Percentiles rank a stretch among this genome's conserved stretches.
Conservation (phyloP, 2,113 vertebrate genomes). For the Chrysochloris asiatica region DNA sequence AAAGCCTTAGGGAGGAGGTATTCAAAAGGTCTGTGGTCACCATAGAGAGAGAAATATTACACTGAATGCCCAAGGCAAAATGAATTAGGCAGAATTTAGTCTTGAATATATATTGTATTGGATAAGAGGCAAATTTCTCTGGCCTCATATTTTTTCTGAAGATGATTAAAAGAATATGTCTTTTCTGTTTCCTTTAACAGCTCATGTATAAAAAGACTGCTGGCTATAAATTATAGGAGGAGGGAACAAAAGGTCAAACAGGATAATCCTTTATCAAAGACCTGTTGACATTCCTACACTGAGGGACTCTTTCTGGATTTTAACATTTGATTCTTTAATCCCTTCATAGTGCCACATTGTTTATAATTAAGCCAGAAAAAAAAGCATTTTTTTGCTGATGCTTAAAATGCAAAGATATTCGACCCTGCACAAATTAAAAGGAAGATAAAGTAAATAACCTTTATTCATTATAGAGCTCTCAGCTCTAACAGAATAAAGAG, state of each 20-base stretch:
- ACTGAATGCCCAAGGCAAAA: neutral
- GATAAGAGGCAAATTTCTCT: neutral
- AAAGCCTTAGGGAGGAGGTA: neutral
- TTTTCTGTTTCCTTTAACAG: slow-evolving; percentile 41
- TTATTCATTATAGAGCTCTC: slow-evolving; percentile 66
- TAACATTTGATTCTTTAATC: slow-evolving; percentile 46
- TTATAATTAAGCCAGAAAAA: slow-evolving; percentile 28
- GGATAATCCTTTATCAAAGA: slow-evolving; percentile 22
- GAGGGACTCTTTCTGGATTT: slow-evolving; percentile 20
- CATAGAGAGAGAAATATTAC: neutral
- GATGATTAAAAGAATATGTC: neutral
- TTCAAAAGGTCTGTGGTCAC: neutral
- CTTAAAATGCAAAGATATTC: slow-evolving; percentile 64
- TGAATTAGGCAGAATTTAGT: neutral
- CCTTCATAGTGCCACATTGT: neutral
- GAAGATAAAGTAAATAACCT: slow-evolving; percentile 58
- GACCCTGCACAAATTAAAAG: slow-evolving; percentile 60
- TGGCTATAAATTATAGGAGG: neutral
- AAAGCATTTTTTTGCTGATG: neutral
- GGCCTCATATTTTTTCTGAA: slow-evolving; percentile 9
- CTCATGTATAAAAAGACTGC: neutral
- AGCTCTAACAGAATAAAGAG: slow-evolving; percentile 72
- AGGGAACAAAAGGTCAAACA: neutral
- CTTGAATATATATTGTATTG: neutral
- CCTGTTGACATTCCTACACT: neutral